Percentiles rank a stretch among this genome's conserved stretches.
Evolutionary conservation across 2,113 vertebrate genomes (phyloP).

Genomic region (Atherinomorus stipes): DNA sequence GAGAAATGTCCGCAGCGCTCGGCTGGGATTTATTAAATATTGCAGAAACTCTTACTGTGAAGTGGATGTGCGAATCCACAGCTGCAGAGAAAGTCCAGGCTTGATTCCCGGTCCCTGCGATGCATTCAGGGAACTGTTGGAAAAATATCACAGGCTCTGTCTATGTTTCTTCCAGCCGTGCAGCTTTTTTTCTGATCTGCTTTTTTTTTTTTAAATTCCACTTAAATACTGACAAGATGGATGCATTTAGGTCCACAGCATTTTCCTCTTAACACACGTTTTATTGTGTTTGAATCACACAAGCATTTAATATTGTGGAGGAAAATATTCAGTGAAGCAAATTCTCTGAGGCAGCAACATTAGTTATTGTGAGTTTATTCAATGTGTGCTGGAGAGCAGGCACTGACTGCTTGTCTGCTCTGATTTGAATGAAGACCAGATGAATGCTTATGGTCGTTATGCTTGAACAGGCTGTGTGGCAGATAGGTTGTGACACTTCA

Average conservation of each 20-base stretch:
- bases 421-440: slow-evolving; percentile 59
- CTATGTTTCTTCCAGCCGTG: too few relatives aligned
- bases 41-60: not conserved
- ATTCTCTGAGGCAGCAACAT: slow-evolving; percentile 51
- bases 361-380: slow-evolving; percentile 48
- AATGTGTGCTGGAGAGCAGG: slow-evolving; percentile 23
- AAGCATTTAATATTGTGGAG: slow-evolving; percentile 39
- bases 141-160: too few relatives aligned
- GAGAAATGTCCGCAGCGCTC: too few relatives aligned
- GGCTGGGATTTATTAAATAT: too few relatives aligned
- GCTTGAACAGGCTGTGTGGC: slow-evolving; percentile 44
- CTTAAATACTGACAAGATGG: not conserved
- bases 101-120: not conserved
- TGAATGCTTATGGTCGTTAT: slow-evolving; percentile 54
- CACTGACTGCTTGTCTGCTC: slow-evolving; percentile 49
- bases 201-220: not conserved
- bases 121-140: not conserved
- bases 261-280: not conserved
- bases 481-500: slow-evolving; percentile 55
- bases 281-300: slow-evolving; percentile 35
- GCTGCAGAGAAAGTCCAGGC: not conserved
- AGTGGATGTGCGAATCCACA: not conserved
- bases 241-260: not conserved
- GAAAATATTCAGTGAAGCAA: slow-evolving; percentile 45
- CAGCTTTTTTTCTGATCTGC: not conserved